Evolutionary conservation across 2,113 vertebrate species (phyloP), one percentile per base, ranked within the genome.

Genomic region (Sebastes schlegelii): DNA sequence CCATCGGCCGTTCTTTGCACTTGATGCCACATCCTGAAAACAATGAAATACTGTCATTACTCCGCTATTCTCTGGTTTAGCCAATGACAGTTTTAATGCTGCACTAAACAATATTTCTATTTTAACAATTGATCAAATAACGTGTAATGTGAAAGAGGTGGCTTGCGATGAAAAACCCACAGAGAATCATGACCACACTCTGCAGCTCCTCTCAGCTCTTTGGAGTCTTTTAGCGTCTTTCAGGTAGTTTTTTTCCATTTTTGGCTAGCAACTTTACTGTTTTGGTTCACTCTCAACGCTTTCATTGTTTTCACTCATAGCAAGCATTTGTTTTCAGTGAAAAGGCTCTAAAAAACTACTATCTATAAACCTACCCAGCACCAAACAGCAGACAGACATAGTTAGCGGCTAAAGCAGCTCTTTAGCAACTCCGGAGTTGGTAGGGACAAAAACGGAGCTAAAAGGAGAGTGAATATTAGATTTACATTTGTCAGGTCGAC

Each of bases 1-100:
- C 97, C 97, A 98, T 98, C 6, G 97, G 97, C 80, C 96, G 96
- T 89, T 97, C 97, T 89, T 98, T 98, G 92, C 97, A 98, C 89
- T 96, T 98, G 88, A 97, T 93, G 61, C 97, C 95, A 11, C 97
- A 98, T 67, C 97, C 97, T 98, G 90, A 62, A 87, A 86, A 89
- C 5, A 58, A 77, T 13, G n/a, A 73, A 61, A 74, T 8, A 16
- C 21, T 62, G 42, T 66, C 34, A 71, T 3, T 34, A 17, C 3
- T 52, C n/a, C 43, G 9, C 19, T 71, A 6, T 11, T 21, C 11
- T 42, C 46, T 12, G 2, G 1, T 49, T 54, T 55, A 55, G 6
- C 5, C 14, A 14, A 52, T 51, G 2, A 70, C 40, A 16, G 34
- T 8, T 57, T 71, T 45, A 45, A 57, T n/a, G 19, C 52, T 71